Base-by-base conservation (phyloP, 2,888 invertebrate species). In the Cryptus armator region DNA sequence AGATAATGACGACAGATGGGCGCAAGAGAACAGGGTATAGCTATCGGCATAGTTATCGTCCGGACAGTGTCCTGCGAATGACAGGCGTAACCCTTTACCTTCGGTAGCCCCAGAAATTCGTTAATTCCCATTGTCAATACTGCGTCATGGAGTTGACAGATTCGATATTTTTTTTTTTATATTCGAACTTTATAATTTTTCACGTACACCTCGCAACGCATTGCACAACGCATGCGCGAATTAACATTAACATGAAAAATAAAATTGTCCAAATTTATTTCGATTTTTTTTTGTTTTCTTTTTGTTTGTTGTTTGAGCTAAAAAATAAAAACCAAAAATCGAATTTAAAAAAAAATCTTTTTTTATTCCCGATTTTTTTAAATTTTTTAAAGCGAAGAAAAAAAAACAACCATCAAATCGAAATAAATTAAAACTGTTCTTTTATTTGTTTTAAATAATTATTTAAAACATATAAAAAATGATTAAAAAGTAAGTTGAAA, bases 1-100 rank as follows among this genome's bases (percentile, higher is more conserved):
- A 71, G 53, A 32, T 43, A 71, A 71, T 53, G 9, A 71, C 43
- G 43, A 9, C 10, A 51, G 9, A 14, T 29, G n/a, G 51, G 10
- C 29, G 14, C n/a, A 12, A 14, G 9, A 12, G 29, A 10, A 19
- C 1, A 44, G 44, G 44, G 44, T 12, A 44, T 44, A 44, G 1
- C 44, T 4, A 44, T 44, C 67, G 46, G 3, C 68, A 29, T 48
- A 29, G 12, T 44, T 12, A 67, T 67, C 51, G 16, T 32, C 16
- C 37, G 29, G 48, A 3, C 29, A 37, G 44, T 37, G n/a, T 19
- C 7, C 75, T 75, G 75, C 75, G 16, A 37, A 75, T 64, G 75
- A 75, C 75, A 66, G 75, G 37, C 64, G 37, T 59, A 59, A 59
- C 62, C 62, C 62, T 62, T 62, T 62, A 14, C 62, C 32, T 32